phyloP scores from a whole-genome alignment of 37 sponge, comb jelly and placozoan genomes.

The Spongilla lacustris region DNA sequence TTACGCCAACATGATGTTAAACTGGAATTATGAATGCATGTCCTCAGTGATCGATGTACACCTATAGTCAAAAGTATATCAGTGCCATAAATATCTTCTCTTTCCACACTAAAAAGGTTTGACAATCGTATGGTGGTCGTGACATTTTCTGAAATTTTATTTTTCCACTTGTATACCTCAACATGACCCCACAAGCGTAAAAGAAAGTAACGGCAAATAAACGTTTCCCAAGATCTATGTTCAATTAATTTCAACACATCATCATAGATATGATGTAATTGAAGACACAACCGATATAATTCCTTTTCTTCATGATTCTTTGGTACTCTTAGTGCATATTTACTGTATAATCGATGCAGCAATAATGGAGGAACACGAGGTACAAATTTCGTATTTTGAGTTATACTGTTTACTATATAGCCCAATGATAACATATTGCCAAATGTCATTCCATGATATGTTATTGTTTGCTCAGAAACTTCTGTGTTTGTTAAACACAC shows the following conservation, averaged over 20 bases:
- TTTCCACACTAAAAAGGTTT: not conserved
- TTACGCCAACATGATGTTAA: not conserved
- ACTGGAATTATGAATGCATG: not conserved
- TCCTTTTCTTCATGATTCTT: not conserved
- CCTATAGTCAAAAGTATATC: not conserved
- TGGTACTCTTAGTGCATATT: not conserved
- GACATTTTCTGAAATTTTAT: not conserved
- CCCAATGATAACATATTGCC: not conserved
- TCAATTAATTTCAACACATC: not conserved
- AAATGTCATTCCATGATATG: not conserved
- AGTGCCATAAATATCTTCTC: not conserved
- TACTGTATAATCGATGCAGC: not conserved
- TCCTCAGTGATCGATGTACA: not conserved
- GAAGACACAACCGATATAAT: not conserved
- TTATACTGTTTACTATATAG: constrained; percentile 1
- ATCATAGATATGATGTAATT: not conserved
- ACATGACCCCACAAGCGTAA: not conserved
- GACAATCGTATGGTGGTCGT: not conserved
- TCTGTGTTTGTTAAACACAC: not conserved
- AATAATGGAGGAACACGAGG: not conserved
- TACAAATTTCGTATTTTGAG: not conserved
- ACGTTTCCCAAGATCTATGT: not conserved
- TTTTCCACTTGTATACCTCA: not conserved
- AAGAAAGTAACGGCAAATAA: not conserved
- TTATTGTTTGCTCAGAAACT: not conserved